Conservation (phyloP, 2,113 vertebrate species). For the Dermatemys mawii region DNA sequence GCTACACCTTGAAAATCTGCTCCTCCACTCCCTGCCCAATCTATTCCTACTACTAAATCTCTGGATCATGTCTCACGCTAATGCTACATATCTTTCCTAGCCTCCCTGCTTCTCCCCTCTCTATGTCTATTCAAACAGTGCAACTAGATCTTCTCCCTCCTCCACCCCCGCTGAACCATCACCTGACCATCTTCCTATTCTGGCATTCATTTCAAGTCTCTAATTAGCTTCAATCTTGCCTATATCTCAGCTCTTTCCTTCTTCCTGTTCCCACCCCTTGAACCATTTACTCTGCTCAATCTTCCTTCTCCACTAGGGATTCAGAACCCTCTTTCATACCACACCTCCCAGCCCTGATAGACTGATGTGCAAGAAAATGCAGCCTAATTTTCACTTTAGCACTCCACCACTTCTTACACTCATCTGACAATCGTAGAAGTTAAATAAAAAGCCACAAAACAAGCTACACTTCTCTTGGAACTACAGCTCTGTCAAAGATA, state of each 20-base stretch:
- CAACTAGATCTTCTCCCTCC: background rate
- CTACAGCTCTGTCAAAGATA: background rate
- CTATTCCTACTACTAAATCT: background rate
- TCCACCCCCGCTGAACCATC: background rate
- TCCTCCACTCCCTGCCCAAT: background rate
- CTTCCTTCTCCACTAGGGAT: background rate
- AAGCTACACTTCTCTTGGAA: background rate
- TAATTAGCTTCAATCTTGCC: background rate
- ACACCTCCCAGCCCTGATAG: background rate
- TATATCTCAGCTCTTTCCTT: background rate
- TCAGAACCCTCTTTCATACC: background rate
- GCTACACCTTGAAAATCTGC: background rate
- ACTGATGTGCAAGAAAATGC: no score
- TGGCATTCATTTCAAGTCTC: background rate
- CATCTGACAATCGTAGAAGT: background rate
- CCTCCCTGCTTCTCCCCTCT: background rate
- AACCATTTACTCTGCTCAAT: background rate
- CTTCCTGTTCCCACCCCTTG: background rate
- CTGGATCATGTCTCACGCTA: background rate
- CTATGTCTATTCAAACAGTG: background rate
- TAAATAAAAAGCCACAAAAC: background rate
- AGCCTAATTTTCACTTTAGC: background rate
- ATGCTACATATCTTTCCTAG: background rate
- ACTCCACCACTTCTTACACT: background rate
- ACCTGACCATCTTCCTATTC: background rate